phyloP scores from a whole-genome alignment of 1,140 invertebrate species.

The Calosoma granatense region DNA sequence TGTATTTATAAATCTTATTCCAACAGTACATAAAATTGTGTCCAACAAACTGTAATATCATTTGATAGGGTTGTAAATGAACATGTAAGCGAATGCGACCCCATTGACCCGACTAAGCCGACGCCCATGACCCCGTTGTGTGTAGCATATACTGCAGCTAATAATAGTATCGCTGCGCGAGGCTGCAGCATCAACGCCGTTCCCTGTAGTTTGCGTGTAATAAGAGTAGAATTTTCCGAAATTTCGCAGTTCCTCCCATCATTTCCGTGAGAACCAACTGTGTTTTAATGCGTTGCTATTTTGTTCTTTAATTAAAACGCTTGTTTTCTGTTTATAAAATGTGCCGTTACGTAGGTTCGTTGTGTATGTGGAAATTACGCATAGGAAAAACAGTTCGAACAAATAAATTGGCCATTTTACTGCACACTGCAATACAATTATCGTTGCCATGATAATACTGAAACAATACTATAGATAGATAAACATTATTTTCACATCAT shows the following conservation, averaged over 20 bases:
- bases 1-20: neutral
- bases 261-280: neutral
- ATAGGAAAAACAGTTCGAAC: too few species aligned
- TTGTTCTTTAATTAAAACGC: neutral
- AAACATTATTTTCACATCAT: too few species aligned
- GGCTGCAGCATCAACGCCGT: neutral
- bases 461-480: too few species aligned
- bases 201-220: neutral
- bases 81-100: neutral
- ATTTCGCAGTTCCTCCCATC: neutral
- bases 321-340: neutral
- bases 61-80: neutral
- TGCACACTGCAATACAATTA: too few species aligned
- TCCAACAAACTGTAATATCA: neutral
- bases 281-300: neutral
- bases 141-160: neutral
- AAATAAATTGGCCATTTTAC: too few species aligned
- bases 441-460: too few species aligned
- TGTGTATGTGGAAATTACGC: too few species aligned
- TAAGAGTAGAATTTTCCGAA: neutral
- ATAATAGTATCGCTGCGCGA: neutral
- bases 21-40: neutral
- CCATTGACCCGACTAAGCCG: neutral
- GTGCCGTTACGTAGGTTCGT: too few species aligned
- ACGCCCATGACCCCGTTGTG: neutral